Evolutionary conservation across 1,140 invertebrate species (phyloP), one percentile per base, ranked within the genome.

Genomic region (Zaprionus taronus): DNA sequence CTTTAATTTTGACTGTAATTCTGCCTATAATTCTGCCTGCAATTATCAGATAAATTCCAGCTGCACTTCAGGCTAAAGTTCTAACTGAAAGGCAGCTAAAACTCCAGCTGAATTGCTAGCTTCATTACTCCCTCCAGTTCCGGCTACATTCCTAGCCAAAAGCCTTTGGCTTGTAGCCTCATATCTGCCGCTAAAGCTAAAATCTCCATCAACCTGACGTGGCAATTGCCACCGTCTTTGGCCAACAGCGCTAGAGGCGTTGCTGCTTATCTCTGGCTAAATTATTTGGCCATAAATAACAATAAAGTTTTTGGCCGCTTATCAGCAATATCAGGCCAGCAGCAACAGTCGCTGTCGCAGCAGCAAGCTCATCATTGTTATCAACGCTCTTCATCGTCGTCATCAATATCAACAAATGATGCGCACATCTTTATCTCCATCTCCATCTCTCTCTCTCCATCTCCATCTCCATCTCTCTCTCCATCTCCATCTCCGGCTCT

Each of bases 261-360:
- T 22, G 15, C 41, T 28, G 61, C 49, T 20, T 53, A 70, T 84
- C 26, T 58, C 44, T 15, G n/a, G n/a, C 41, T 53, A 58, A 86
- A 80, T 89, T 86, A 89, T 89, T 86, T 89, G 74, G 78, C 80
- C 77, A 87, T 89, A 87, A 87, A 87, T 87, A 83, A 84, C 71
- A 87, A 87, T 84, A 89, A 87, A 86, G 77, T 49, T 70, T 58
- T 79, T 83, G 78, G 76, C 70, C 81, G 49, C 41, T 73, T 56
- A 73, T 73, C 65, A 77, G 55, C 34, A 41, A 47, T 38, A 20
- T 17, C 66, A 53, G 41, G 9, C 3, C 3, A 47, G 1, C 49
- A 49, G 15, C 70, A 38, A 24, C 62, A 72, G 31, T 34, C 31
- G 31, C 31, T 9, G 28, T 31, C 28, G 28, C 28, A 9, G 14